Base-by-base conservation (phyloP, 1,140 invertebrate genomes). In the Aphidius ervi region DNA sequence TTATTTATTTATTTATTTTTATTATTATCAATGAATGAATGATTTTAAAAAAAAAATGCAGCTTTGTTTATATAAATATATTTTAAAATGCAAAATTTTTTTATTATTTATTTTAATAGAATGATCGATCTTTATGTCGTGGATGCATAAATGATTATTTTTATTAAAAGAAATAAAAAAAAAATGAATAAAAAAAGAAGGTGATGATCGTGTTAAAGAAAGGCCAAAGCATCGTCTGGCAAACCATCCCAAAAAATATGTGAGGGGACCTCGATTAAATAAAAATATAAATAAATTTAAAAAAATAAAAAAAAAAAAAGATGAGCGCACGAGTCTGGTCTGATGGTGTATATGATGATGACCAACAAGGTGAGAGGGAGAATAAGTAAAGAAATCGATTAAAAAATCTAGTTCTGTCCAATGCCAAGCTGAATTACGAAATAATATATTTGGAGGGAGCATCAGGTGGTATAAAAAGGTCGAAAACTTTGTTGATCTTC, bases 391-490 rank as follows among this genome's bases (percentile, higher is more conserved):
- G 56, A 63, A 60, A 49, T 50, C 43, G 54, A 55, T 66, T 68
- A 53, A 62, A 54, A 60, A 59, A 60, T 67, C 63, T 65, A 63
- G 64, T 58, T 64, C 57, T 60, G 46, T 46, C 63, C 67, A 69
- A 69, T 69, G 67, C 64, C 67, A 69, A 47, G 39, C 23, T 9
- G 61, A 45, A 70, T 75, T 74, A 63, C 63, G 68, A 74, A 71
- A 74, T 70, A 62, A 62, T 64, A 60, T 69, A 69, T 69, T 64
- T 67, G 71, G 70, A 65, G 68, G 74, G 72, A 73, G 67, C 65
- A 70, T 59, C 58, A 9, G 37, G 63, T 56, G 70, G 65, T 71
- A 79, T 78, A 79, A 79, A 78, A 80, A 80, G 72, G 65, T 78
- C 70, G 74, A 76, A 73, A 71, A 74, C 65, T 58, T 61, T 64